Conservation (phyloP, 1,140 invertebrate genomes). For the Brachystomella parvula region DNA sequence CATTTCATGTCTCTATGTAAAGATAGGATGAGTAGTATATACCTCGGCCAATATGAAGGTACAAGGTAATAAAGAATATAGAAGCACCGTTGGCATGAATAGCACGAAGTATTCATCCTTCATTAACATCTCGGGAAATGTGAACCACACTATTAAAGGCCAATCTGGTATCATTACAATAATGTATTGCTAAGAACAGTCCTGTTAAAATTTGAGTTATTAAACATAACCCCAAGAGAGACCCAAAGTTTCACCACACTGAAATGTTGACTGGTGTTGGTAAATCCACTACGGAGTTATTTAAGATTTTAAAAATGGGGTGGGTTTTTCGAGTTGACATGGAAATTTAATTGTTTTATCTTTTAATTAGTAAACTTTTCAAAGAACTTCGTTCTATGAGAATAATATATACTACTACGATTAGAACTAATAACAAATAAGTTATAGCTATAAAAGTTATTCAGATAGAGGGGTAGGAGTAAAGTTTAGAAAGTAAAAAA, state of each 20-base stretch:
- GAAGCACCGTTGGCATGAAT: conserved; percentile 48
- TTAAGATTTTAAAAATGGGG: conserved; percentile 37
- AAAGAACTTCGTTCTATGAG: conserved; percentile 19
- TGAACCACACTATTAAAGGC: conserved; percentile 50
- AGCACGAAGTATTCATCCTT: conserved; percentile 49
- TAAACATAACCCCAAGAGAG: conserved; percentile 38
- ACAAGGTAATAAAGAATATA: conserved; percentile 43
- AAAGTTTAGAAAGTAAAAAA: conserved; percentile 7
- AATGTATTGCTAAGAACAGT: conserved; percentile 40
- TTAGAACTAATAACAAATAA: conserved; percentile 31
- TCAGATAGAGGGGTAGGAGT: neutral
- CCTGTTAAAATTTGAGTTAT: conserved; percentile 39
- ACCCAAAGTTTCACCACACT: conserved; percentile 39
- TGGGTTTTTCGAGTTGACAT: conserved; percentile 37
- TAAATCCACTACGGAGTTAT: conserved; percentile 33
- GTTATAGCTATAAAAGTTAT: conserved; percentile 20
- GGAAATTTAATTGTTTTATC: conserved; percentile 37
- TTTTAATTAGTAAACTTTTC: neutral
- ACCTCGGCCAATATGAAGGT: conserved; percentile 40
- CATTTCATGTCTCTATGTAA: conserved; percentile 48
- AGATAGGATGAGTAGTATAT: conserved; percentile 40
- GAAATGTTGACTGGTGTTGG: conserved; percentile 38
- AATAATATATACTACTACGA: conserved; percentile 31
- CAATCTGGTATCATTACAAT: conserved; percentile 46
- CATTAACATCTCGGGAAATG: conserved; percentile 41